Evolutionary conservation across 2,888 invertebrate species (phyloP).

Genomic region (Thereva unica): DNA sequence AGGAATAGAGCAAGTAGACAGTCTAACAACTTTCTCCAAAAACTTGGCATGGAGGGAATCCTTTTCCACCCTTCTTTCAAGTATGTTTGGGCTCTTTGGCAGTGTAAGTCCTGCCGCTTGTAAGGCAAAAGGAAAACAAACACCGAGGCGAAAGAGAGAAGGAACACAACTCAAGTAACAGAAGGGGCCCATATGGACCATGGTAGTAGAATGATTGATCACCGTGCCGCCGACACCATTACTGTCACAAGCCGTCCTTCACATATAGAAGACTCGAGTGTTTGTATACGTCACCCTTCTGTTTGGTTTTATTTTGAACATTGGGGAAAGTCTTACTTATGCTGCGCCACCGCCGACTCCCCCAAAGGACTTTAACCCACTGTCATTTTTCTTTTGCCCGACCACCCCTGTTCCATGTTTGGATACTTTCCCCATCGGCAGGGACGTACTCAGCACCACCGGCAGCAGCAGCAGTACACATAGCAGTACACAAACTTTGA

Average conservation of each 20-base stretch:
- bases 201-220: conserved; percentile 30
- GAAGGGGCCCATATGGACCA: conserved; percentile 34
- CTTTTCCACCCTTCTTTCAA: conserved; percentile 12
- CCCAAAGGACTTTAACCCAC: conserved; percentile 4
- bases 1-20: background rate
- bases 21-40: background rate
- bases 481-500: no score
- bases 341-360: conserved; percentile 1
- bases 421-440: conserved; percentile 5
- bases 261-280: conserved; percentile 13
- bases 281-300: conserved; percentile 35
- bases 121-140: conserved; percentile 18
- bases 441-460: conserved; percentile 2
- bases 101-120: background rate
- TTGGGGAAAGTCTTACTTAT: conserved; percentile 33
- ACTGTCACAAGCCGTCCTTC: conserved; percentile 22
- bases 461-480: background rate
- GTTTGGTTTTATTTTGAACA: conserved; percentile 30
- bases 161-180: conserved; percentile 5
- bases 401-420: conserved; percentile 1
- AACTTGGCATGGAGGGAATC: background rate
- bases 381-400: conserved; percentile 22
- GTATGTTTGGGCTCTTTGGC: background rate
- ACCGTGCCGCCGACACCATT: conserved; percentile 27
- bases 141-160: background rate